phyloP scores from a whole-genome alignment of 2,113 vertebrate genomes.

The Stigmatopora nigra region DNA sequence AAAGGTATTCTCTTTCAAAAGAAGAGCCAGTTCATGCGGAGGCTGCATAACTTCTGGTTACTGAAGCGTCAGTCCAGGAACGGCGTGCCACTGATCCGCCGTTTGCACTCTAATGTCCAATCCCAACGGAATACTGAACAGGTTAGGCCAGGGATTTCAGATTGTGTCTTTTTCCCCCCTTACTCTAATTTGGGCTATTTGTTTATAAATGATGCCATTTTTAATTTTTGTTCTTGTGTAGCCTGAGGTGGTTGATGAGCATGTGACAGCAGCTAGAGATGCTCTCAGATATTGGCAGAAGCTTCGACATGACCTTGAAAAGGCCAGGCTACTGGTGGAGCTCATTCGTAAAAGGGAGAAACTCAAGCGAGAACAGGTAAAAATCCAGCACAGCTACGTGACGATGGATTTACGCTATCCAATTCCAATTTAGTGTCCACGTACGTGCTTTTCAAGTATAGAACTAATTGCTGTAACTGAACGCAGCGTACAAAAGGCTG shows the following conservation, averaged over 20 bases:
- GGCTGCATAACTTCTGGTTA: conserved; percentile 94
- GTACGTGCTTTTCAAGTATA: not conserved
- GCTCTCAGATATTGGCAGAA: conserved; percentile 98
- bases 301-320: conserved; percentile 90
- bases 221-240: conserved; percentile 44
- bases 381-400: not conserved
- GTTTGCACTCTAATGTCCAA: conserved; percentile 83
- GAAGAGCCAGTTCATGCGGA: conserved; percentile 95
- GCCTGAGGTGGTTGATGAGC: conserved; percentile 85
- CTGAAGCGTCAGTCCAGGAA: conserved; percentile 92
- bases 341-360: conserved; percentile 97
- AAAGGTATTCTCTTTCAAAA: conserved; percentile 86
- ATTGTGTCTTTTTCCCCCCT: not conserved
- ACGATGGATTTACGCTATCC: not conserved
- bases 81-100: conserved; percentile 87
- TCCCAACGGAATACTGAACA: conserved; percentile 82
- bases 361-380: conserved; percentile 93
- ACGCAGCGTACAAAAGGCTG: not conserved
- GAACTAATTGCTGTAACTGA: not conserved
- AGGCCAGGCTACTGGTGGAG: conserved; percentile 88
- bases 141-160: conserved; percentile 60
- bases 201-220: not conserved
- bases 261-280: conserved; percentile 85
- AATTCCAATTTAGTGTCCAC: not conserved
- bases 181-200: not conserved